Evolutionary conservation across 2,888 invertebrate genomes (phyloP).

Genomic region (Perizoma flavofasciatum): DNA sequence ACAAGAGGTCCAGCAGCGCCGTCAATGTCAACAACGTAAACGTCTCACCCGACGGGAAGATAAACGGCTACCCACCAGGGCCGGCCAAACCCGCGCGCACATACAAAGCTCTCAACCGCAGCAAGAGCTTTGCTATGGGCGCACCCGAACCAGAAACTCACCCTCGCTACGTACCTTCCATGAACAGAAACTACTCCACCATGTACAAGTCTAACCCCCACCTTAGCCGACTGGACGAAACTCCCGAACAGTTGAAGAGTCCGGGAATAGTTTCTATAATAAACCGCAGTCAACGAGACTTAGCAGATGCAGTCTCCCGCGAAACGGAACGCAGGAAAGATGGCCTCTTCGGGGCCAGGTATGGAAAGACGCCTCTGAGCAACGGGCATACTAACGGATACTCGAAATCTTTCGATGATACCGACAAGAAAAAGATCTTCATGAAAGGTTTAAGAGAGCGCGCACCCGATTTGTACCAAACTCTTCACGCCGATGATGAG

Average conservation of each 20-base stretch:
- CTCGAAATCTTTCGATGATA: conserved; percentile 73
- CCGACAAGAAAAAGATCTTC: conserved; percentile 87
- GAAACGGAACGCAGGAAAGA: conserved; percentile 81
- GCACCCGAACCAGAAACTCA: conserved; percentile 82
- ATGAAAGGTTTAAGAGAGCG: conserved; percentile 87
- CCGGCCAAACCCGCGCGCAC: conserved; percentile 92
- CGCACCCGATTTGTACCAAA: conserved; percentile 89
- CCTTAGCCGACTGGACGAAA: conserved; percentile 87
- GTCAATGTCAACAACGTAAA: conserved; percentile 85
- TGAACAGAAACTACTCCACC: conserved; percentile 79
- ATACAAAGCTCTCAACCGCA: conserved; percentile 90
- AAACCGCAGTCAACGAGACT: conserved; percentile 91
- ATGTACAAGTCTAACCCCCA: conserved; percentile 92
- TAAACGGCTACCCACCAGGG: conserved; percentile 81
- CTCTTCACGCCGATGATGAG: conserved; percentile 86
- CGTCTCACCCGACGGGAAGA: conserved; percentile 64
- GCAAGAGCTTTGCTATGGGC: conserved; percentile 94
- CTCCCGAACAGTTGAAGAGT: conserved; percentile 90
- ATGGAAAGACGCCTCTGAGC: conserved; percentile 80
- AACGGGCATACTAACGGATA: conserved; percentile 78
- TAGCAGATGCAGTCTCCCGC: conserved; percentile 85
- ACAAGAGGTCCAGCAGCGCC: conserved; percentile 84
- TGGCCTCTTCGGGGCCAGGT: conserved; percentile 81
- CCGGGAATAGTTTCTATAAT: conserved; percentile 94
- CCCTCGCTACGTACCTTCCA: conserved; percentile 73